Evolutionary conservation across 2,888 invertebrate species (phyloP), one percentile per base, ranked within the genome.

Genomic region (Tipula confusa): DNA sequence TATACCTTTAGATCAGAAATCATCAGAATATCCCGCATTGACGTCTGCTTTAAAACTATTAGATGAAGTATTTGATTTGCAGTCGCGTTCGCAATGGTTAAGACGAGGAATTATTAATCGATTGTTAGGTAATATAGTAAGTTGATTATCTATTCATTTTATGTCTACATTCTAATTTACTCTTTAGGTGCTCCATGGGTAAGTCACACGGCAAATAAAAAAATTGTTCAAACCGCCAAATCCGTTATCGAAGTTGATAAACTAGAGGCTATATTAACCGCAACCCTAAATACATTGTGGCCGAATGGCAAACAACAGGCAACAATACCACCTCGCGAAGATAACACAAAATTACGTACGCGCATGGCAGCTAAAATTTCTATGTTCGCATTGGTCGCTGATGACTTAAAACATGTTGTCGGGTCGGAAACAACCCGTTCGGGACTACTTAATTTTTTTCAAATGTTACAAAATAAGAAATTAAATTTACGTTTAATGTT

Each of bases 31-130:
- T 90, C 95, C 96, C 88, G 95, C 96, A 13, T 89, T 96, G 85
- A 91, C 95, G 85, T 95, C 96, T 86, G 93, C 96, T 89, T 89
- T 96, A 83, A 90, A 96, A 28, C 88, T 96, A 83, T 93, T 96
- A 92, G 95, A 96, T 87, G 96, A 96, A 90, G 94, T 96, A 3
- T 96, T 96, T 89, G 96, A 96, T 88, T 90, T 96, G 84, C 93
- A 95, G 88, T 93, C 93, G 83, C 91, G 95, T 86, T 95, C 95
- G 88, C 95, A 95, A 86, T 96, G 96, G 96, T 90, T 96, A 83
- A 89, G 96, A 48, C 91, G 95, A 83, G 91, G 95, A 84, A 93
- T 96, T 85, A 93, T 96, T 6, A 93, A 94, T 11, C 90, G 96
- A 79, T 89, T 96, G 2, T 83, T 86, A 6, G 86, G 82, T 82